These are phyloP conservation scores for Thalpophila matura DNA, from an alignment of 2,888 invertebrate genomes.

Conservation along the genomic window DNA sequence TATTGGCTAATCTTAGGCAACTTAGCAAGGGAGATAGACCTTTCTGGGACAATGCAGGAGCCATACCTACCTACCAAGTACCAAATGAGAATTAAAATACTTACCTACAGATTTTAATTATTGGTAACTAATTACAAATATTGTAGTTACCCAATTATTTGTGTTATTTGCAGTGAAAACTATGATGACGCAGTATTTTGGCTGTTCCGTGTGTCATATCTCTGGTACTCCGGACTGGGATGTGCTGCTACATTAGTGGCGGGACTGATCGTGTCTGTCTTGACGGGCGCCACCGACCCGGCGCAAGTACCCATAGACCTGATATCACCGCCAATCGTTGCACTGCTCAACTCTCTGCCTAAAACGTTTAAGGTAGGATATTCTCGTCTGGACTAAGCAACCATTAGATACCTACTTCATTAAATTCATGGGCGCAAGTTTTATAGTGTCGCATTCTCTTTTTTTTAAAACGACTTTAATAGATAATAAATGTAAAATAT, in stretches of 20 bases:
- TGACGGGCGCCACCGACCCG: conserved; percentile 92
- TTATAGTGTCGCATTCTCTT: no score
- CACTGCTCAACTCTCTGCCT: conserved; percentile 88
- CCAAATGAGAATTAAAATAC: no score
- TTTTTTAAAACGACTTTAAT: no score
- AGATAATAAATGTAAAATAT: neutral
- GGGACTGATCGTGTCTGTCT: conserved; percentile 93
- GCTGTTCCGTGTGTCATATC: conserved; percentile 95
- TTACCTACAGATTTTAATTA: no score
- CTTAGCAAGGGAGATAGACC: no score
- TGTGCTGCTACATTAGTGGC: conserved; percentile 93
- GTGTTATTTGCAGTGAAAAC: conserved; percentile 69
- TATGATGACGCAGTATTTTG: conserved; percentile 81
- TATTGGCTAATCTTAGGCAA: no score
- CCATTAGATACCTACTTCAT: no score
- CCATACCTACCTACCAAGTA: no score
- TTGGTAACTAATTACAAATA: no score
- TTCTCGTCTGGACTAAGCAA: conserved; percentile 30
- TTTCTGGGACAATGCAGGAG: no score
- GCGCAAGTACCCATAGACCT: conserved; percentile 92
- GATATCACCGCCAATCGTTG: conserved; percentile 92
- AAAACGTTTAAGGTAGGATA: conserved; percentile 82
- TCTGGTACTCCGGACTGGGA: conserved; percentile 97
- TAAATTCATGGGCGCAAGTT: no score
- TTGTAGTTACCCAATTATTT: no score